Evolutionary conservation across 2,797 vertebrate species (phyloP).

Genomic region (Hoplostethus mediterraneus): DNA sequence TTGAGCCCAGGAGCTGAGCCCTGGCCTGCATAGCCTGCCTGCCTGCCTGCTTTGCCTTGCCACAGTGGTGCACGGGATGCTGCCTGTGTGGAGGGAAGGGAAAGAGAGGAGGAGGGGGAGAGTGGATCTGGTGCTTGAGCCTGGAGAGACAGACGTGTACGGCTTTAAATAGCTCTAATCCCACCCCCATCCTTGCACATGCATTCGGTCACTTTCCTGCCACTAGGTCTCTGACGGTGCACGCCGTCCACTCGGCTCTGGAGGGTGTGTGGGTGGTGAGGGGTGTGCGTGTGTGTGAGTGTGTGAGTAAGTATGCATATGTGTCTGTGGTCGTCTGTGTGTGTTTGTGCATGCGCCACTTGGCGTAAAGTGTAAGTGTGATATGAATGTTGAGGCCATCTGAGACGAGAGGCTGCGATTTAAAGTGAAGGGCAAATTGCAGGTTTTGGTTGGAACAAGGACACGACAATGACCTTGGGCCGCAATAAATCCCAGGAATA

Average conservation of each 20-base stretch:
- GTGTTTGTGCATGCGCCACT: background rate
- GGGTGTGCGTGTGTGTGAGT: background rate
- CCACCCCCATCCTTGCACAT: conserved; percentile 73
- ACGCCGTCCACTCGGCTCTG: conserved; percentile 18
- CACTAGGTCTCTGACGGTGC: conserved; percentile 63
- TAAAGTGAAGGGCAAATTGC: conserved; percentile 52
- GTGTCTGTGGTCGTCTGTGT: conserved; percentile 3
- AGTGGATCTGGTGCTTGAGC: conserved; percentile 60
- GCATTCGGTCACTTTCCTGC: conserved; percentile 69
- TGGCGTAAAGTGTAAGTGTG: conserved; percentile 50
- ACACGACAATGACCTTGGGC: conserved; percentile 53
- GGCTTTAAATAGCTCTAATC: conserved; percentile 83
- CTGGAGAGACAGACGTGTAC: conserved; percentile 66
- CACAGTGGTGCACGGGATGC: conserved; percentile 45
- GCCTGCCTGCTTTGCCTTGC: conserved; percentile 50
- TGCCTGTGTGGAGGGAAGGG: conserved; percentile 44
- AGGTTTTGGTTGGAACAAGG: conserved; percentile 42
- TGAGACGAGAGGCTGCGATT: conserved; percentile 22
- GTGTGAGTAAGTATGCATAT: conserved; percentile 14
- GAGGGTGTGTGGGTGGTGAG: conserved; percentile 49
- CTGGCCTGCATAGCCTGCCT: conserved; percentile 58
- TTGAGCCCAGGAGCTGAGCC: conserved; percentile 60
- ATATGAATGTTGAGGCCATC: conserved; percentile 51
- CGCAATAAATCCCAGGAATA: conserved; percentile 31
- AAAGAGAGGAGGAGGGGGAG: conserved; percentile 31